phyloP scores from a whole-genome alignment of 92 coral and sea anemone genomes.

The Actinostola sp. region DNA sequence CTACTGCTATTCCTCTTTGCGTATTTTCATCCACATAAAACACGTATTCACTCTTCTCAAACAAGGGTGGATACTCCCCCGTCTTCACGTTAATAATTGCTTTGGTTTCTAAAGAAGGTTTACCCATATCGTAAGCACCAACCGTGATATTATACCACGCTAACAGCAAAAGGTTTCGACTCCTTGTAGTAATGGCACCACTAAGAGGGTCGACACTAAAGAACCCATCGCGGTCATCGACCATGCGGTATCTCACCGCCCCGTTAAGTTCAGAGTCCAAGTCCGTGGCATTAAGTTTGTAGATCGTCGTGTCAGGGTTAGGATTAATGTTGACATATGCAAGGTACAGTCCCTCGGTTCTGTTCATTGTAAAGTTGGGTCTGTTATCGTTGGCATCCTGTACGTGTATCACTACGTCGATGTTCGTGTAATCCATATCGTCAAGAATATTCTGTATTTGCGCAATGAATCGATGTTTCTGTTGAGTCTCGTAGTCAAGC shows the following conservation, averaged over 20 bases:
- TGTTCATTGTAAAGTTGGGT: constrained; percentile 72
- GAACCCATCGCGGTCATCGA: constrained; percentile 32
- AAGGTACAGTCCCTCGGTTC: constrained; percentile 51
- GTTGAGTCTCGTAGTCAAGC: constrained; percentile 78
- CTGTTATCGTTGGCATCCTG: constrained; percentile 85
- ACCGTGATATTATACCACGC: constrained; percentile 81
- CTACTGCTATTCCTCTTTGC: constrained; percentile 69
- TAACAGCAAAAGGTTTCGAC: constrained; percentile 49
- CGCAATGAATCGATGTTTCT: constrained; percentile 58
- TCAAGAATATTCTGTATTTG: constrained; percentile 59
- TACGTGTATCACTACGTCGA: constrained; percentile 66
- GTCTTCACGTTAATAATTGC: constrained; percentile 64
- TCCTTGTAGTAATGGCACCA: constrained; percentile 53
- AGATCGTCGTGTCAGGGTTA: constrained; percentile 64
- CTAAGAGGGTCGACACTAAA: constrained; percentile 45
- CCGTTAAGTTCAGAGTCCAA: constrained; percentile 78
- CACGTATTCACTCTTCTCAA: constrained; percentile 63
- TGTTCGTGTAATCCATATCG: constrained; percentile 68
- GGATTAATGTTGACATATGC: constrained; percentile 76
- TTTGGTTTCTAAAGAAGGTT: constrained; percentile 46
- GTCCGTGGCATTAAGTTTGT: constrained; percentile 72
- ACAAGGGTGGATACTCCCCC: constrained; percentile 74
- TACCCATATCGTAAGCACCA: constrained; percentile 77
- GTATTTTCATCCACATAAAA: constrained; percentile 83
- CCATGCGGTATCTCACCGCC: constrained; percentile 62